These are phyloP conservation scores for Cirrhinus molitorella DNA, from an alignment of 2,797 vertebrate species.

Conservation along the genomic window DNA sequence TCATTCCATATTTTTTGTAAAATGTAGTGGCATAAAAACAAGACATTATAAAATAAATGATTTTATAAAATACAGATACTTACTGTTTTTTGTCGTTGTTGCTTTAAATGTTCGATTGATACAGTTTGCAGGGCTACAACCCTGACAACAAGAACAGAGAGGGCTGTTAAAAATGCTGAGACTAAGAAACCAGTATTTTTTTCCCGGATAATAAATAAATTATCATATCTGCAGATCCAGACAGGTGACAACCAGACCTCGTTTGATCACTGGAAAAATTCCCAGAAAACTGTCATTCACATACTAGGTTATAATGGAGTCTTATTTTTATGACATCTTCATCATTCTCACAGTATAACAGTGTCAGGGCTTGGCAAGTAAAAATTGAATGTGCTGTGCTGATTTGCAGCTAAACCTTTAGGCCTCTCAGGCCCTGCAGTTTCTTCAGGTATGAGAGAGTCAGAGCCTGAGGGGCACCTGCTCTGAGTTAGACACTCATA, in stretches of 20 bases:
- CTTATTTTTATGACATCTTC: conserved; percentile 61
- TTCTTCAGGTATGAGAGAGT: conserved; percentile 57
- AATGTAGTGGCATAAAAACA: background rate
- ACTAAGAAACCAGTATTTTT: background rate
- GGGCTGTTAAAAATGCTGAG: conserved; percentile 24
- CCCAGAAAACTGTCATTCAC: conserved; percentile 18
- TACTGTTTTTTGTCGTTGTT: background rate
- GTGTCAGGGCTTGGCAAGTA: conserved; percentile 48
- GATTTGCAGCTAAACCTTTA: conserved; percentile 61
- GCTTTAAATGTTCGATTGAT: background rate
- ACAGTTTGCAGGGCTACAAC: background rate
- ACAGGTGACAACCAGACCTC: conserved; percentile 39
- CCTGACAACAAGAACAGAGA: background rate
- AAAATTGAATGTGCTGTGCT: conserved; percentile 42
- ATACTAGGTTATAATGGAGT: conserved; percentile 48
- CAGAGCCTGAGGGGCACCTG: conserved; percentile 49
- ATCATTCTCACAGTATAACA: conserved; percentile 56
- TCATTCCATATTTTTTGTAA: too few relatives aligned
- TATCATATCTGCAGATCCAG: conserved; percentile 37
- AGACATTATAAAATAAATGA: background rate
- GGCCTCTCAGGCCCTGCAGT: conserved; percentile 44
- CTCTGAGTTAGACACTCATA: conserved; percentile 59
- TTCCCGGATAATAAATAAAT: conserved; percentile 34
- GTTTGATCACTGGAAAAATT: conserved; percentile 47
- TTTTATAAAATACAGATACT: background rate